phyloP scores from a whole-genome alignment of 2,113 vertebrate genomes.

The Castor canadensis region DNA sequence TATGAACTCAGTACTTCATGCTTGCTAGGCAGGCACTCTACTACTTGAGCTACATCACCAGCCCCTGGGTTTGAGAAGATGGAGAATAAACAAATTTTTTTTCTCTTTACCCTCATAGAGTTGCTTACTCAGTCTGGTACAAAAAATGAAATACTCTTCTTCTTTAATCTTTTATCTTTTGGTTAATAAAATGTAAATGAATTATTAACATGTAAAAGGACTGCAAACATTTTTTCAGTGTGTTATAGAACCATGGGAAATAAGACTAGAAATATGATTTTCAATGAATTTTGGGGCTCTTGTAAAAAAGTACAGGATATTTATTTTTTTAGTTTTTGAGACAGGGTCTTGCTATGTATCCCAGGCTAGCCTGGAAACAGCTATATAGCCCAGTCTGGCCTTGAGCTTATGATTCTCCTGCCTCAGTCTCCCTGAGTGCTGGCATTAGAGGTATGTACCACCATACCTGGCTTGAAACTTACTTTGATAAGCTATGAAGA shows the following conservation, averaged over 20 bases:
- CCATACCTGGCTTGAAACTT: background rate
- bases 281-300: constrained; percentile 16
- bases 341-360: background rate
- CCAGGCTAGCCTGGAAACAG: too few relatives aligned
- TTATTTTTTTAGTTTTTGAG: too few relatives aligned
- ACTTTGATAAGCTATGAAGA: background rate
- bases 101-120: constrained; percentile 4
- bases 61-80: background rate
- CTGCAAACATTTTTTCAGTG: background rate
- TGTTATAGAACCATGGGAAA: background rate
- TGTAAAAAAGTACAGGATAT: background rate
- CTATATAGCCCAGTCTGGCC: background rate
- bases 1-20: too few relatives aligned
- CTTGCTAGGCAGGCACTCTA: too few relatives aligned
- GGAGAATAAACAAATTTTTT: background rate
- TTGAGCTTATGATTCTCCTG: background rate
- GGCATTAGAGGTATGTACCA: too few relatives aligned
- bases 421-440: too few relatives aligned
- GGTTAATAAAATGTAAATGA: constrained; percentile 22
- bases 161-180: background rate
- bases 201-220: constrained; percentile 20
- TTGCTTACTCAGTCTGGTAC: background rate
- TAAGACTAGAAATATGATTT: constrained; percentile 4
- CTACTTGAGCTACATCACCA: too few relatives aligned
- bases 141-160: background rate